phyloP scores from a whole-genome alignment of 2,797 vertebrate genomes.

The Hoplostethus atlanticus region DNA sequence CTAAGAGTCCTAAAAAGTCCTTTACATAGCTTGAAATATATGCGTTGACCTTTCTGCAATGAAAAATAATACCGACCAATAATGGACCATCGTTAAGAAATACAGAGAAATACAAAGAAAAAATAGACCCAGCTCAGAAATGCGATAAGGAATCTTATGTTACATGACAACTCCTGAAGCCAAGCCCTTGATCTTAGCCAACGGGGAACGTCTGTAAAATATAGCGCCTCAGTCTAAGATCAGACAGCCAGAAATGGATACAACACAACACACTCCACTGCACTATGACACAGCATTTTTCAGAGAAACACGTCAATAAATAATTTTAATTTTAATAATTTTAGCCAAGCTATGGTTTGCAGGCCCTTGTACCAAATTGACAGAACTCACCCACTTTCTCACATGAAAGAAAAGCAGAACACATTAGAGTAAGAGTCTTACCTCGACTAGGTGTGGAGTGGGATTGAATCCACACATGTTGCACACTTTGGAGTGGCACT shows the following conservation, averaged over 20 bases:
- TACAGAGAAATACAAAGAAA: constrained; percentile 2
- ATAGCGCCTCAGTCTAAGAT: constrained; percentile 21
- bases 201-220: constrained; percentile 29
- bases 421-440: constrained; percentile 79
- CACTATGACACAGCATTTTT: constrained; percentile 53
- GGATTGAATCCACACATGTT: constrained; percentile 99
- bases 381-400: constrained; percentile 6
- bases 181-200: constrained; percentile 20
- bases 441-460: constrained; percentile 96
- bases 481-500: constrained; percentile 95
- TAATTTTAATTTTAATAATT: too few relatives aligned
- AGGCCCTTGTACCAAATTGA: not conserved
- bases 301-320: constrained; percentile 54
- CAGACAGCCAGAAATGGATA: constrained; percentile 29
- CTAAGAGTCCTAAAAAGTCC: not conserved
- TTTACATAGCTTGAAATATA: constrained; percentile 2
- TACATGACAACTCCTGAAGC: constrained; percentile 44
- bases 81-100: constrained; percentile 5
- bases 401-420: constrained; percentile 13
- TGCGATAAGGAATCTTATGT: constrained; percentile 6
- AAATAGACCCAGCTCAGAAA: constrained; percentile 3
- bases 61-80: not conserved
- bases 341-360: not conserved
- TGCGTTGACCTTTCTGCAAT: not conserved
- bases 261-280: constrained; percentile 37